Evolutionary conservation across 2,888 invertebrate species (phyloP).

Genomic region (Bugulina stolonifera): DNA sequence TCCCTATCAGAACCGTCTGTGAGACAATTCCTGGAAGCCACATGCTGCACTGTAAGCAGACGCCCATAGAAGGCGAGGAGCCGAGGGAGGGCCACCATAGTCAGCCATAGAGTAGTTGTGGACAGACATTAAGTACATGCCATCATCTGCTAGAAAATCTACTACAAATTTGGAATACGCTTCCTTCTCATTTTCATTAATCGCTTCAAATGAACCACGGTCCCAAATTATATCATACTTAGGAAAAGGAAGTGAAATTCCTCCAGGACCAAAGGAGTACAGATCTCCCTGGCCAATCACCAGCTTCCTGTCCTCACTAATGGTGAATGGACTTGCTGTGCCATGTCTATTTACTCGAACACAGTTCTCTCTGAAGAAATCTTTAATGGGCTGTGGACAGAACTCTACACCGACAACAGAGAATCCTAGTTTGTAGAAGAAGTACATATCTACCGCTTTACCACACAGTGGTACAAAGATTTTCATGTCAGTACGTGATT

Average conservation of each 20-base stretch:
- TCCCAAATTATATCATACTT: slow-evolving; percentile 23
- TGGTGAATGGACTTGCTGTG: neutral
- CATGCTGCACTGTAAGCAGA: too few relatives aligned
- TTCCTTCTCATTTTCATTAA: neutral
- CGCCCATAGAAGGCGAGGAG: too few relatives aligned
- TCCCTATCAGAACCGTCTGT: too few relatives aligned
- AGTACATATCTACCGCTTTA: slow-evolving; percentile 16
- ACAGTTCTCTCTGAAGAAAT: neutral
- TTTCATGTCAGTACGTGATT: neutral
- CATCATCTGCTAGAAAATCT: neutral
- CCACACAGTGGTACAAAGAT: slow-evolving; percentile 23
- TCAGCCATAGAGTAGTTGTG: neutral
- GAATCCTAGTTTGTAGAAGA: neutral
- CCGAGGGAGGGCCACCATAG: neutral
- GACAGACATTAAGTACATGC: neutral
- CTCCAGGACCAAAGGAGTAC: neutral
- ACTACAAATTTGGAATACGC: neutral
- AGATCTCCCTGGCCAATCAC: neutral
- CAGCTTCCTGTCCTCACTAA: neutral
- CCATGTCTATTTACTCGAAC: too few relatives aligned
- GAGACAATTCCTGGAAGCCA: too few relatives aligned
- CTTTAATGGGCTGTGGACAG: neutral
- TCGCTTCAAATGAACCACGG: slow-evolving; percentile 5
- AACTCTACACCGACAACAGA: slow-evolving; percentile 13
- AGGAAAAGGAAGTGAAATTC: neutral